Evolutionary conservation across 1,140 invertebrate genomes (phyloP).

Genomic region (Panagrolaimus sp.): DNA sequence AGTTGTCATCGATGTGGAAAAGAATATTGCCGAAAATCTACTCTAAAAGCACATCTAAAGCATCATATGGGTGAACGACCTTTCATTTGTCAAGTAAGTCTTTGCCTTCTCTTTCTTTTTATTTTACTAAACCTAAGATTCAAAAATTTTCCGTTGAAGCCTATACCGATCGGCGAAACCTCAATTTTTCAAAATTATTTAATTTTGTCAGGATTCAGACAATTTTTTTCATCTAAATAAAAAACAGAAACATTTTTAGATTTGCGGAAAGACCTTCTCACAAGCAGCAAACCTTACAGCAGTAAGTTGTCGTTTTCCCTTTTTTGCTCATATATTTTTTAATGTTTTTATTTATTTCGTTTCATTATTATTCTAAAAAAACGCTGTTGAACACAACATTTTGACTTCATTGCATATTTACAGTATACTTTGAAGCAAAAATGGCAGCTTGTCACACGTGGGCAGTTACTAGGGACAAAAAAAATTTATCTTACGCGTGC

Average conservation of each 20-base stretch:
- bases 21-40: conserved; percentile 43
- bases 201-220: not conserved
- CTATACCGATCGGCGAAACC: conserved; percentile 16
- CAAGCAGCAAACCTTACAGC: conserved; percentile 69
- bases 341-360: too few species aligned
- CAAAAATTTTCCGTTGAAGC: conserved; percentile 13
- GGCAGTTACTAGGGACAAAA: too few species aligned
- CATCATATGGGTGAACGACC: conserved; percentile 43
- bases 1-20: not conserved
- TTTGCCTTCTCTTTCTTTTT: not conserved
- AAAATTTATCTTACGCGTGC: too few species aligned
- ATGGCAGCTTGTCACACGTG: too few species aligned
- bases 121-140: not conserved
- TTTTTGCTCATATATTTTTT: too few species aligned
- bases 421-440: too few species aligned
- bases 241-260: conserved; percentile 43
- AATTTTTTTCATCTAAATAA: not conserved
- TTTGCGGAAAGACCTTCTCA: conserved; percentile 68
- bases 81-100: conserved; percentile 40
- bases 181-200: conserved; percentile 11
- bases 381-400: too few species aligned
- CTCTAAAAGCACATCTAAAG: conserved; percentile 47
- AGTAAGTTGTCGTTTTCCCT: too few species aligned
- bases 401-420: too few species aligned
- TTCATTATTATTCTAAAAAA: too few species aligned